Evolutionary conservation across 1,140 invertebrate species (phyloP), one percentile per base, ranked within the genome.

Genomic region (Hycleus phaleratus): DNA sequence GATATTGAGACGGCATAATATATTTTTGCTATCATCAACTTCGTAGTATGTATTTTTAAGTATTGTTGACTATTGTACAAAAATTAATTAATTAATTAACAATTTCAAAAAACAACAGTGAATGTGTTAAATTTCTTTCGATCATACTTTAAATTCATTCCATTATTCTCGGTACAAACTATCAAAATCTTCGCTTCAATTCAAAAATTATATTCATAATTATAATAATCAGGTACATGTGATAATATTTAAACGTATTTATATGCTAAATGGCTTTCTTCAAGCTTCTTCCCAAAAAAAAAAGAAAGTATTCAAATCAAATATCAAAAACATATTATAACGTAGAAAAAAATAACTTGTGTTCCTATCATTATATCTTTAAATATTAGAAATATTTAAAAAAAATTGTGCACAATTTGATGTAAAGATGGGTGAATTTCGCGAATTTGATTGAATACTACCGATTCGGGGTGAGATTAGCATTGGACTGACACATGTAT

Each of bases 401-500:
- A 32, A 5, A 7, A 32, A 32, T 32, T 32, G 7, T 32, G 32
- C 32, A 32, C 32, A 32, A 5, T 32, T 32, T 7, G 32, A 32
- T 32, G 32, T 53, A 53, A 12, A 45, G 12, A n/a, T 46, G 25
- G 51, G 42, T 32, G 4, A 32, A 3, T 32, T 32, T 32, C 4
- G 4, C 3, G 42, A 45, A 26, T 52, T 53, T 53, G 51, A 53
- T 53, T 53, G 51, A 53, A 53, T 53, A 53, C 42, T 45, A 45
- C 50, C 46, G 38, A 32, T 5, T 32, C 4, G 51, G 39, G 46
- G 51, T 26, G 51, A 44, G 51, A 53, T 53, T 53, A 53, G 18
- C 51, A 53, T 53, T 53, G 51, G 49, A 53, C 51, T 53, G 51
- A 53, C 51, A 53, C 51, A 46, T 53, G 51, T 53, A 53, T 46